Conservation (phyloP, 2,888 invertebrate species). For the Allophyes oxyacanthae region DNA sequence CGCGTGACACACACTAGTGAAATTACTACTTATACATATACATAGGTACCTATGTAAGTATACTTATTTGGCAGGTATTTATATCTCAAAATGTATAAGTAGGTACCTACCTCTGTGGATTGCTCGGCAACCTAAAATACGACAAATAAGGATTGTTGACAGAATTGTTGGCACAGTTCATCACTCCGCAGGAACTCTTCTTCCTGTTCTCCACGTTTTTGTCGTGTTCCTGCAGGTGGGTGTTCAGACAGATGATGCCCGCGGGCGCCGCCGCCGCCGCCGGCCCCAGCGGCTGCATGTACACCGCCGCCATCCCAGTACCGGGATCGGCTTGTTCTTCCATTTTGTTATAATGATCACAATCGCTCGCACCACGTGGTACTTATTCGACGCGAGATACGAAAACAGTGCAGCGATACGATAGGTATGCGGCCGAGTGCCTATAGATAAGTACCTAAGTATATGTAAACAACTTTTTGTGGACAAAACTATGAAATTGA, state of each 20-base stretch:
- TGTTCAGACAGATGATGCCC: no score
- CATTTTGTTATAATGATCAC: background rate
- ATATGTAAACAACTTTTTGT: no score
- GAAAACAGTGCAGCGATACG: background rate
- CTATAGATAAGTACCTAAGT: background rate
- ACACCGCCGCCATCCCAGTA: background rate
- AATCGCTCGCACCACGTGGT: background rate
- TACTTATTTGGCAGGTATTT: no score
- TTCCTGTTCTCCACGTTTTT: conserved; percentile 3
- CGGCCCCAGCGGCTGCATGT: background rate
- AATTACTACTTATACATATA: no score
- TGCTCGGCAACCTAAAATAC: conserved; percentile 25
- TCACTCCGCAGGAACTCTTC: conserved; percentile 30
- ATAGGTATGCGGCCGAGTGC: background rate
- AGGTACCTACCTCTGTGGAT: conserved; percentile 18
- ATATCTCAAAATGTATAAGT: conserved; percentile 4
- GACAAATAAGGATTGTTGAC: conserved; percentile 12
- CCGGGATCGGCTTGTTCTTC: background rate
- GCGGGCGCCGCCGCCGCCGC: background rate
- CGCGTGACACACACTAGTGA: no score
- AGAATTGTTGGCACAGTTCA: conserved; percentile 39
- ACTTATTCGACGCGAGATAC: background rate
- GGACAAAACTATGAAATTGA: background rate
- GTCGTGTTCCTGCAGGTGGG: no score
- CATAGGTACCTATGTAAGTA: no score